A percentile compares a stretch with the other conserved stretches of the same genome.
Evolutionary conservation across 2,797 vertebrate genomes (phyloP).

Genomic region (Ispidina lecontei): DNA sequence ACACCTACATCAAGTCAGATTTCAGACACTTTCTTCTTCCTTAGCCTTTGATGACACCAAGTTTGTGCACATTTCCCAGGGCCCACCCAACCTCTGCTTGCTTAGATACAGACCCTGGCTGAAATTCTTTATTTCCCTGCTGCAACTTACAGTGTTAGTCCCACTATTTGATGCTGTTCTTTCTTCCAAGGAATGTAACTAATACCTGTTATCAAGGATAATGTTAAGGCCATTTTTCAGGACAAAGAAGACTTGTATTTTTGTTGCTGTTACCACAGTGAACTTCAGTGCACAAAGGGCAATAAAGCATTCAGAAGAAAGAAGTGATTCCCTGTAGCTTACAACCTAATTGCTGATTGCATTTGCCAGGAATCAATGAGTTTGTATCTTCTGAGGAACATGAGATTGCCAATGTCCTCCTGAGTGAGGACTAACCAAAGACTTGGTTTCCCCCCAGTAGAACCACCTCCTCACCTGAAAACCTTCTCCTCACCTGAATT

Average conservation of each 20-base stretch:
- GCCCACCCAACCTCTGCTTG: not conserved
- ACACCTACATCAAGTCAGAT: not conserved
- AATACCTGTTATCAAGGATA: not conserved
- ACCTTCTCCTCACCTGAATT: not conserved
- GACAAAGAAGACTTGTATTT: not conserved
- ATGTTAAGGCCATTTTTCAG: not conserved
- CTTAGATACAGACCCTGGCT: not conserved
- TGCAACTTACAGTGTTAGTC: not conserved
- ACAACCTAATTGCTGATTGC: not conserved
- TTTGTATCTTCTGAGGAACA: not conserved
- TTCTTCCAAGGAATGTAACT: not conserved
- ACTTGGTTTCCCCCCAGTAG: not conserved
- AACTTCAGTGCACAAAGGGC: not conserved
- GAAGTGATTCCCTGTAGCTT: not conserved
- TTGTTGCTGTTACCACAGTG: not conserved
- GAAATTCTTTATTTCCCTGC: not conserved
- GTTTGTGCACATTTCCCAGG: not conserved
- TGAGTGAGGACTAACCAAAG: not conserved
- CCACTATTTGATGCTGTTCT: not conserved
- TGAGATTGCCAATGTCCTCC: not conserved
- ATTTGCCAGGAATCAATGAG: not conserved
- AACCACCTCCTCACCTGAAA: not conserved
- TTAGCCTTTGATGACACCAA: not conserved
- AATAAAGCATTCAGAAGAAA: not conserved
- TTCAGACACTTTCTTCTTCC: not conserved